Conservation (phyloP, 2,888 invertebrate genomes). For the Apoda limacodes region DNA sequence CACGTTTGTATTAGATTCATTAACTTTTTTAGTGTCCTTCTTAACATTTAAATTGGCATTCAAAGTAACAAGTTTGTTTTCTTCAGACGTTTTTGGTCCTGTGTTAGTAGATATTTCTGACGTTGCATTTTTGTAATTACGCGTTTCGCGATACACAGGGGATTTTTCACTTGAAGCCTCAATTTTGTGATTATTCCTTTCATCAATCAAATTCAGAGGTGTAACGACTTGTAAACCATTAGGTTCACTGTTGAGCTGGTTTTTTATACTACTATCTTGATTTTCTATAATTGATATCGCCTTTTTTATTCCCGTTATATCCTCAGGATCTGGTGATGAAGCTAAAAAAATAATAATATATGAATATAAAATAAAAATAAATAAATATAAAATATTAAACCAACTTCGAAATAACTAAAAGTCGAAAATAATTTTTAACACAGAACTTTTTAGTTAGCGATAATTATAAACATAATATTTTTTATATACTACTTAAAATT, state of each 20-base stretch:
- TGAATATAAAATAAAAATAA: too few species aligned
- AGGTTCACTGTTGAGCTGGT: slow-evolving; percentile 19
- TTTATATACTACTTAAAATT: too few species aligned
- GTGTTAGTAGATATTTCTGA: slow-evolving; percentile 18
- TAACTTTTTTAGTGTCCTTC: slow-evolving; percentile 22
- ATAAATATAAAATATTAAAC: too few species aligned
- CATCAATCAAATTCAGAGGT: slow-evolving; percentile 44
- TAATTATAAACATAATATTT: too few species aligned
- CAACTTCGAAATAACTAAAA: too few species aligned
- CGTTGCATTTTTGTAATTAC: slow-evolving; percentile 28
- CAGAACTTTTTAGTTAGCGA: too few species aligned
- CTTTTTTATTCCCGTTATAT: slow-evolving; percentile 51
- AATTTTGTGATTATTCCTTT: slow-evolving; percentile 37
- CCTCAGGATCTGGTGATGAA: slow-evolving; percentile 45
- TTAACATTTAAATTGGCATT: slow-evolving; percentile 40
- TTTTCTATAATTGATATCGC: slow-evolving; percentile 56
- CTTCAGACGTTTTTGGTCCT: slow-evolving; percentile 19
- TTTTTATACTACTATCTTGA: slow-evolving; percentile 31
- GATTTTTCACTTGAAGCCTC: slow-evolving; percentile 31
- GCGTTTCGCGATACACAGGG: slow-evolving; percentile 48
- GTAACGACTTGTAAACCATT: slow-evolving; percentile 42
- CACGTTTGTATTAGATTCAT: slow-evolving; percentile 25
- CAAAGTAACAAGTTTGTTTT: slow-evolving; percentile 34
- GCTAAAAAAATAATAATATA: too few species aligned
- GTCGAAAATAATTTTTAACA: too few species aligned